Percentiles rank a stretch among this genome's conserved stretches.
Evolutionary conservation across 2,113 vertebrate species (phyloP).

Genomic region (Eupsittula cactorum): DNA sequence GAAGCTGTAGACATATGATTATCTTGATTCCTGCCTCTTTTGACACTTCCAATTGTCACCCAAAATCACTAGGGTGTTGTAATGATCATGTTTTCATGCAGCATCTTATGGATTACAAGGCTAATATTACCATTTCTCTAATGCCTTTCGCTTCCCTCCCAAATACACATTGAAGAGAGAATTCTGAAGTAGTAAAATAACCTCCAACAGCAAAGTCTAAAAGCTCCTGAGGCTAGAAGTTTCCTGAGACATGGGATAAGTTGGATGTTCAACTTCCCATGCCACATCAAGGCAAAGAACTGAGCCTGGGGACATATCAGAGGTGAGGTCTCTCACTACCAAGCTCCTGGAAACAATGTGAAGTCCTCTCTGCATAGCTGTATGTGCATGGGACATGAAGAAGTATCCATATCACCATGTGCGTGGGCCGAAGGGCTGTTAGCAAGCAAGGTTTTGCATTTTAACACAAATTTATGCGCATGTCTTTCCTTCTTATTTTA

Average conservation of each 20-base stretch:
- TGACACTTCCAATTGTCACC: background rate
- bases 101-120: background rate
- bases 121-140: background rate
- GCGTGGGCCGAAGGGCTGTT: background rate
- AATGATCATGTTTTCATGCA: background rate
- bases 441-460: background rate
- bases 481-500: background rate
- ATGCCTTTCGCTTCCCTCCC: background rate
- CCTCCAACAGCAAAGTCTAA: background rate
- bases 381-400: background rate
- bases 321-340: background rate
- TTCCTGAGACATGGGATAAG: background rate
- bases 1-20: background rate
- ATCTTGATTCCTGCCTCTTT: background rate
- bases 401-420: rapidly evolving
- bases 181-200: background rate
- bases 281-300: background rate
- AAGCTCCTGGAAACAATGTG: background rate
- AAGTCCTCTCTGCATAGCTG: background rate
- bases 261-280: background rate
- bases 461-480: background rate
- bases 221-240: background rate
- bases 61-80: background rate
- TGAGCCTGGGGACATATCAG: background rate
- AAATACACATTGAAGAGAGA: background rate